phyloP scores from a whole-genome alignment of 1,140 invertebrate species.

The Microplitis demolitor region DNA sequence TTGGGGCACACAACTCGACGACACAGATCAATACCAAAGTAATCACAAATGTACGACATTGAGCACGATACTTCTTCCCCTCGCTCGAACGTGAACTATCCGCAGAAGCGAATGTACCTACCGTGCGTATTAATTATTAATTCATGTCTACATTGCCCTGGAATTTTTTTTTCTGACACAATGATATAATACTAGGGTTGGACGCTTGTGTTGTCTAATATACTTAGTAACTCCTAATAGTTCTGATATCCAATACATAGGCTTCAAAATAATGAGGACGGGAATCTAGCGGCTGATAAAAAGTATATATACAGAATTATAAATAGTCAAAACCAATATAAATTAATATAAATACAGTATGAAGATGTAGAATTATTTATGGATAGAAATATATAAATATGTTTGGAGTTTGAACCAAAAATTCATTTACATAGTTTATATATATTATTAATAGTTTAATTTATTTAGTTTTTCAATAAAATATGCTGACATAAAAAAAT shows the following conservation, averaged over 20 bases:
- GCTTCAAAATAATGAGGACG: background rate
- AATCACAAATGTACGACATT: constrained; percentile 24
- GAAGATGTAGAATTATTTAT: too few species aligned
- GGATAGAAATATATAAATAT: too few species aligned
- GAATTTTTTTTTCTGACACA: constrained; percentile 5
- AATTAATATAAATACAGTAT: too few species aligned
- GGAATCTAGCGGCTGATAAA: background rate
- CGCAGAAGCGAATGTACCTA: background rate
- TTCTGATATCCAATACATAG: too few species aligned
- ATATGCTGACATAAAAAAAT: too few species aligned
- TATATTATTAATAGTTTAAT: too few species aligned
- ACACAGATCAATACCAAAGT: constrained; percentile 24
- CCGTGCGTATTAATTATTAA: constrained; percentile 17
- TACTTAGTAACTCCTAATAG: too few species aligned
- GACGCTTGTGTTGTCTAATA: background rate
- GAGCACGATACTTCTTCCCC: constrained; percentile 15
- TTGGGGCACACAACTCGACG: constrained; percentile 1
- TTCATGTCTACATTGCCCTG: constrained; percentile 1
- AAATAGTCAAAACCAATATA: too few species aligned
- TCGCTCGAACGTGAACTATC: background rate
- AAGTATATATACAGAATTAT: too few species aligned
- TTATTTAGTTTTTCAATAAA: too few species aligned
- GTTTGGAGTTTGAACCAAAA: too few species aligned
- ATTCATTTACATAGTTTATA: too few species aligned
- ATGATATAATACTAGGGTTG: background rate